phyloP scores from a whole-genome alignment of 2,888 invertebrate species.

The Cantharis nigra region DNA sequence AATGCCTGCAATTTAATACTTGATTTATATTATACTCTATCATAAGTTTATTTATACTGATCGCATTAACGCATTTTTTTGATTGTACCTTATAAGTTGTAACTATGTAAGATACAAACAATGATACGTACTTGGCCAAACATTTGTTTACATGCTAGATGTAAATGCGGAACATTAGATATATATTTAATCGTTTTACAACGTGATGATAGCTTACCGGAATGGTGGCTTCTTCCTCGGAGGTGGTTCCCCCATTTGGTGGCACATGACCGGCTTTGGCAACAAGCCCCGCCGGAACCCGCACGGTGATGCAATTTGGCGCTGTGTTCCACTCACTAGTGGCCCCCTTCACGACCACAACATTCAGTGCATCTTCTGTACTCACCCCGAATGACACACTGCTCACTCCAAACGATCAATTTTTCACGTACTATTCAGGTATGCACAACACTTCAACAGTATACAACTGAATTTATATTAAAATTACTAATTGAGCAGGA shows the following conservation, averaged over 20 bases:
- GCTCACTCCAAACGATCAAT: conserved; percentile 19
- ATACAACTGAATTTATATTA: not conserved
- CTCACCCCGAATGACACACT: conserved; percentile 36
- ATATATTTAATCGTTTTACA: not conserved
- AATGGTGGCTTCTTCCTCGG: conserved; percentile 57
- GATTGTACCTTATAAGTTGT: no score
- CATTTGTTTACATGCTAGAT: not conserved
- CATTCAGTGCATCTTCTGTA: conserved; percentile 49
- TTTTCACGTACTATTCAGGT: conserved; percentile 13
- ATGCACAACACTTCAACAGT: conserved; percentile 12
- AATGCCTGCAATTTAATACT: no score
- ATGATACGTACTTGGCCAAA: not conserved
- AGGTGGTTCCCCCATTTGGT: conserved; percentile 57
- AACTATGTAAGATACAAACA: not conserved
- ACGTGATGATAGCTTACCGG: conserved; percentile 48
- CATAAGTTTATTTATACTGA: not conserved
- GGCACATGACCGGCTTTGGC: conserved; percentile 58
- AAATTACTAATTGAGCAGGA: not conserved
- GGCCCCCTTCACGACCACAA: conserved; percentile 47
- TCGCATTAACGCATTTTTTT: not conserved
- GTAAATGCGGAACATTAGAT: not conserved
- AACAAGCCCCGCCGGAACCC: conserved; percentile 56
- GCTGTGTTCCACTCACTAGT: conserved; percentile 52
- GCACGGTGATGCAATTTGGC: conserved; percentile 56
- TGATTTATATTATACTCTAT: not conserved